Conservation (phyloP, 2,113 vertebrate genomes). For the Ammodytes dubius region DNA sequence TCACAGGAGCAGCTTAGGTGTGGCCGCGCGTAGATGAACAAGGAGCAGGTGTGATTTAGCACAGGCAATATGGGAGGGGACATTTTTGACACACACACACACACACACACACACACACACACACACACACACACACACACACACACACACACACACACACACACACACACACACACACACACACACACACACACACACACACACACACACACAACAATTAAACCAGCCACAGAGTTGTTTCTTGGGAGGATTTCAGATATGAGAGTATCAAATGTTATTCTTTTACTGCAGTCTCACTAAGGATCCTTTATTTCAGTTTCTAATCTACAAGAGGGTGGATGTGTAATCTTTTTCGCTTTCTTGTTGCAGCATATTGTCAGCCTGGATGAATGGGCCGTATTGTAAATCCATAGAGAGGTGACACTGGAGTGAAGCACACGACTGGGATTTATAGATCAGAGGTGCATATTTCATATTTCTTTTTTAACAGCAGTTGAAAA, state of each 20-base stretch:
- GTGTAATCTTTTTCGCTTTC: constrained; percentile 53
- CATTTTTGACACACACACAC: constrained; percentile 50
- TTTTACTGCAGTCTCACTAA: constrained; percentile 35
- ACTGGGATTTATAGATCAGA: constrained; percentile 69
- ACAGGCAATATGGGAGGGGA: constrained; percentile 88
- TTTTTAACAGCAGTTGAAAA: constrained; percentile 79
- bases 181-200: constrained; percentile 64
- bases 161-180: constrained; percentile 64
- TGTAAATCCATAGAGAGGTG: constrained; percentile 63
- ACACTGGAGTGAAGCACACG: constrained; percentile 55
- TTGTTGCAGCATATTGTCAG: constrained; percentile 49
- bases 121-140: constrained; percentile 55
- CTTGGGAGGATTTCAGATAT: constrained; percentile 54
- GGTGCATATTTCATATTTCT: constrained; percentile 61
- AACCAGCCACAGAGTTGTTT: constrained; percentile 53
- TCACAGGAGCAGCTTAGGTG: constrained; percentile 92
- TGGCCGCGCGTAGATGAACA: constrained; percentile 91
- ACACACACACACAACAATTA: constrained; percentile 65
- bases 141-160: constrained; percentile 68
- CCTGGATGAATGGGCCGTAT: constrained; percentile 57
- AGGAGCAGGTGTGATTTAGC: constrained; percentile 95
- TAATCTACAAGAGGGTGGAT: constrained; percentile 43
- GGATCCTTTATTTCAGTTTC: constrained; percentile 45
- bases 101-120: constrained; percentile 68
- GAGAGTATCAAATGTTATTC: constrained; percentile 59